A percentile compares a stretch with the other conserved stretches of the same genome.
Conservation (phyloP, 53 echinoderm and acorn worm genomes). For the Luidia sarsii region DNA sequence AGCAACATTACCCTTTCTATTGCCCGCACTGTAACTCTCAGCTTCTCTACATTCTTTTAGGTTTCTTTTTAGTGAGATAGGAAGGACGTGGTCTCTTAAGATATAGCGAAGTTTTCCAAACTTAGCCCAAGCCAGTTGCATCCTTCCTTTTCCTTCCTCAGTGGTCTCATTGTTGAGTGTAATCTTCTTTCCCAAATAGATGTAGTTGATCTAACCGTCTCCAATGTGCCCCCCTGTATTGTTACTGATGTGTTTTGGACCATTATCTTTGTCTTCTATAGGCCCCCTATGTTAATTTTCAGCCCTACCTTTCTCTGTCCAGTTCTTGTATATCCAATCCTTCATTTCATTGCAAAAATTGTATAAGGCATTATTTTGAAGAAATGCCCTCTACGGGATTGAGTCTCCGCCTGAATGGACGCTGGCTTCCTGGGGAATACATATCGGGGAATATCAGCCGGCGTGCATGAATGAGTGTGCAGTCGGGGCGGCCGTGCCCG, state of each 20-base stretch:
- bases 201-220: not conserved
- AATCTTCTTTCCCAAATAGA: conserved; percentile 26
- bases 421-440: no score
- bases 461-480: no score
- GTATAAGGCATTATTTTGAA: no score
- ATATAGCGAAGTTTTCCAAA: conserved; percentile 7
- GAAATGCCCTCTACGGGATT: no score
- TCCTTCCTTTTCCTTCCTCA: not conserved
- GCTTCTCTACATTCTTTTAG: no score
- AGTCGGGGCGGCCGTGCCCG: no score
- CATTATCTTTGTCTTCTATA: not conserved
- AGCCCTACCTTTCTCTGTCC: not conserved
- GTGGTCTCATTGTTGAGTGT: not conserved
- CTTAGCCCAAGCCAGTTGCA: conserved; percentile 1
- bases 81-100: conserved; percentile 5
- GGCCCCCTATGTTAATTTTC: conserved; percentile 31
- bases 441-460: no score
- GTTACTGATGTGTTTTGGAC: conserved; percentile 17
- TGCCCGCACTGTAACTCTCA: no score
- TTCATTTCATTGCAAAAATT: no score
- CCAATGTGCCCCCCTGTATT: conserved; percentile 8
- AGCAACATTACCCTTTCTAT: no score
- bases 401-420: no score
- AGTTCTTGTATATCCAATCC: no score
- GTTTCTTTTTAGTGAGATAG: conserved; percentile 26